Percentiles rank a stretch among this genome's conserved stretches.
These are phyloP conservation scores for Aplochiton taeniatus DNA, from an alignment of 2,797 vertebrate species.

Conservation along the genomic window DNA sequence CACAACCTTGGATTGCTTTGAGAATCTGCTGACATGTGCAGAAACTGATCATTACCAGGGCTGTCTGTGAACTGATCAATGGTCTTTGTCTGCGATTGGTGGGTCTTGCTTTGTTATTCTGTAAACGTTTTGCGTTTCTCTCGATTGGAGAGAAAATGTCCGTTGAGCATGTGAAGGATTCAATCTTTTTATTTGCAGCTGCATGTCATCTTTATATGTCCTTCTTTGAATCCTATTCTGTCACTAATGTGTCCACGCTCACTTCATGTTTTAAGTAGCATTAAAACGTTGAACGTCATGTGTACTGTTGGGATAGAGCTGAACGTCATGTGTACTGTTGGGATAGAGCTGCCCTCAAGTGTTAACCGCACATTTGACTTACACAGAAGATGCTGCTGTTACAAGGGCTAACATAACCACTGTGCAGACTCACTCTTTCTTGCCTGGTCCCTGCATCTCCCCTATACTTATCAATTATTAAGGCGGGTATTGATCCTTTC, in stretches of 20 bases:
- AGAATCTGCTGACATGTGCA: slow-evolving; percentile 73
- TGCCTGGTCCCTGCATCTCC: slow-evolving; percentile 48
- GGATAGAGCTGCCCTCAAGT: slow-evolving; percentile 50
- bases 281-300: too few relatives aligned
- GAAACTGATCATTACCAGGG: slow-evolving; percentile 64
- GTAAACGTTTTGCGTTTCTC: too few relatives aligned
- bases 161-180: too few relatives aligned
- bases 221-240: too few relatives aligned
- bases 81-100: slow-evolving; percentile 59
- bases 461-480: slow-evolving; percentile 84
- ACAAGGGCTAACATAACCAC: slow-evolving; percentile 53
- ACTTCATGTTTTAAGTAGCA: too few relatives aligned
- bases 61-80: slow-evolving; percentile 44
- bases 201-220: too few relatives aligned
- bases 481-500: slow-evolving; percentile 80
- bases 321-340: too few relatives aligned
- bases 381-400: slow-evolving; percentile 73
- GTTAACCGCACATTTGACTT: slow-evolving; percentile 77
- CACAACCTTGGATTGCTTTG: slow-evolving; percentile 72
- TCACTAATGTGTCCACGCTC: too few relatives aligned
- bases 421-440: neutral
- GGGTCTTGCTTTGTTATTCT: slow-evolving; percentile 22
- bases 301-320: too few relatives aligned
- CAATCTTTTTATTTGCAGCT: too few relatives aligned
- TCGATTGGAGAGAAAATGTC: too few relatives aligned